Conservation (phyloP, 2,888 invertebrate species). For the Galerucella calmariensis region DNA sequence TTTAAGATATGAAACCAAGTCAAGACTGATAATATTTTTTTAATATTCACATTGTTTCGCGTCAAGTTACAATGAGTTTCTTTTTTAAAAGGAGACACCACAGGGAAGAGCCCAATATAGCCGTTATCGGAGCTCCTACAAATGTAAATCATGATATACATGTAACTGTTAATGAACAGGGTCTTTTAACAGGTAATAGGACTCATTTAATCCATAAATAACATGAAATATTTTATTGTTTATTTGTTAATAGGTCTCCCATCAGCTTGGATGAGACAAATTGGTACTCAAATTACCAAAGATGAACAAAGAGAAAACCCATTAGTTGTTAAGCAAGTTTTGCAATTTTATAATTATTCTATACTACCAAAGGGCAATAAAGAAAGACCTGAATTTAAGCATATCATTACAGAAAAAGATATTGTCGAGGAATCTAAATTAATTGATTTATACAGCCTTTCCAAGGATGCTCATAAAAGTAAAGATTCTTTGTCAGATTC, state of each 20-base stretch:
- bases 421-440: constrained; percentile 86
- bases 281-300: constrained; percentile 85
- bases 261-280: constrained; percentile 80
- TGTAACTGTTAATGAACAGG: constrained; percentile 86
- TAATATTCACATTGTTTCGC: not conserved
- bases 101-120: constrained; percentile 62
- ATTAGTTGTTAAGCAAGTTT: constrained; percentile 88
- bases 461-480: constrained; percentile 78
- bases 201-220: not conserved
- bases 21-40: constrained; percentile 25
- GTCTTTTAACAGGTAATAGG: constrained; percentile 75
- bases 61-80: constrained; percentile 40
- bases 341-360: constrained; percentile 90
- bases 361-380: constrained; percentile 80
- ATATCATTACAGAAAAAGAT: constrained; percentile 82
- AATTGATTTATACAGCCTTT: constrained; percentile 80
- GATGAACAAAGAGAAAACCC: constrained; percentile 92
- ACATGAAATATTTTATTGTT: not conserved
- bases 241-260: constrained; percentile 83
- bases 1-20: constrained; percentile 27
- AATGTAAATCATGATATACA: constrained; percentile 88
- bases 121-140: constrained; percentile 72
- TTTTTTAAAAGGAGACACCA: constrained; percentile 46
- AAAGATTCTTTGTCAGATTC: constrained; percentile 63
- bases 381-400: constrained; percentile 78